phyloP scores from a whole-genome alignment of 2,797 vertebrate species.

The Buphagus erythrorhynchus region DNA sequence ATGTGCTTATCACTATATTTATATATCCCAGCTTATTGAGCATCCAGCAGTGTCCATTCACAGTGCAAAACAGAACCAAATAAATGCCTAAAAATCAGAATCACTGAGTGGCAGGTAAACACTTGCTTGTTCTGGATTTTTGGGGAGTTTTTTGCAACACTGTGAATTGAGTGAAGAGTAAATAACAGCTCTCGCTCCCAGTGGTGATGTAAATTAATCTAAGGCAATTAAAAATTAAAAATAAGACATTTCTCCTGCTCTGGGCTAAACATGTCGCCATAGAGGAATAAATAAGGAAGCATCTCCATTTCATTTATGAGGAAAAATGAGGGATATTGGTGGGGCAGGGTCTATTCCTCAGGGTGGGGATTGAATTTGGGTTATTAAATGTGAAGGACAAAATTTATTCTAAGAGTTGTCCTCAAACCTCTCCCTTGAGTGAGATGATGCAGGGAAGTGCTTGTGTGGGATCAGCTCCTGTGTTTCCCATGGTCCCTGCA shows the following conservation, averaged over 20 bases:
- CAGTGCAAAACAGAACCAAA: neutral
- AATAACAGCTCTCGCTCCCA: neutral
- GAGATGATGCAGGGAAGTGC: neutral
- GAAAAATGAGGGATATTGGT: neutral
- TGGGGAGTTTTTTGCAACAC: neutral
- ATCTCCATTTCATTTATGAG: neutral
- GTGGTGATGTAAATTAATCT: neutral
- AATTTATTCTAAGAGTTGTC: no score
- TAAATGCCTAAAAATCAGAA: neutral
- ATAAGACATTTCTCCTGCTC: neutral
- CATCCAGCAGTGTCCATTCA: neutral
- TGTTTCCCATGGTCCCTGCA: neutral
- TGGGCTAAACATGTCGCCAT: fast-evolving
- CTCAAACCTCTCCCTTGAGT: neutral
- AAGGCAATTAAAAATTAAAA: neutral
- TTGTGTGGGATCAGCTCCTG: neutral
- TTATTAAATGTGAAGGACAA: neutral
- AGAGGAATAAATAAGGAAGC: neutral
- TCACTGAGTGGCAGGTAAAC: neutral
- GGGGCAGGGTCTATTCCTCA: neutral
- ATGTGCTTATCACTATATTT: neutral
- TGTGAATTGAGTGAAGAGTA: neutral
- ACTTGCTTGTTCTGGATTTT: neutral
- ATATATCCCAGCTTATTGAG: neutral
- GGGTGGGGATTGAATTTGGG: fast-evolving